A percentile compares a stretch with the other conserved stretches of the same genome.
Evolutionary conservation across 2,888 invertebrate species (phyloP).

Genomic region (Agriopis marginaria): DNA sequence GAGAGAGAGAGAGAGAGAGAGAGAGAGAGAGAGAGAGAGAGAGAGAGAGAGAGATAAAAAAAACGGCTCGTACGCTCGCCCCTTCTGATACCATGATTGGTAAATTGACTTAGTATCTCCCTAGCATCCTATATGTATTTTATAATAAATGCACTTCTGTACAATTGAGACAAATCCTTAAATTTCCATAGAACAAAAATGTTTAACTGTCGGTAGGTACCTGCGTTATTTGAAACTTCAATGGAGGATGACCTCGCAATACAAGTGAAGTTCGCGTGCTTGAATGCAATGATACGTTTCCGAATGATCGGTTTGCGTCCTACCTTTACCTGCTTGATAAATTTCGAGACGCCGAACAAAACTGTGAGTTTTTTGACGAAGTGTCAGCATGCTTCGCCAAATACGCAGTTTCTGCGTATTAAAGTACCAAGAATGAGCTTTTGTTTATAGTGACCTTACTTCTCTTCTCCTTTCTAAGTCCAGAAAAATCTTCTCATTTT

Average conservation of each 20-base stretch:
- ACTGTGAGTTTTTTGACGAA: slow-evolving; percentile 21
- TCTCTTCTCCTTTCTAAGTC: too few species aligned
- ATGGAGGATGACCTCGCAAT: slow-evolving; percentile 12
- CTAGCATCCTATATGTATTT: background rate
- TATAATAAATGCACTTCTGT: background rate
- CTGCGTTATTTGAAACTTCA: slow-evolving; percentile 3
- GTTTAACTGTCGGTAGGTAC: slow-evolving; percentile 18
- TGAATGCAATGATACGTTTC: slow-evolving; percentile 24
- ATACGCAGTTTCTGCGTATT: background rate
- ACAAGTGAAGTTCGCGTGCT: slow-evolving; percentile 11
- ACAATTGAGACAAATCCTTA: background rate
- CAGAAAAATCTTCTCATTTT: too few species aligned
- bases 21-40: too few species aligned
- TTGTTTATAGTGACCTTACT: too few species aligned
- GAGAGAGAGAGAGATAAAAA: too few species aligned
- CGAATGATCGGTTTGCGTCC: slow-evolving; percentile 23
- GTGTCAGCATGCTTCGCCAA: slow-evolving; percentile 11
- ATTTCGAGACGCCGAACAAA: slow-evolving; percentile 11
- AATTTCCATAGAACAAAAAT: background rate
- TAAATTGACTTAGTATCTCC: background rate
- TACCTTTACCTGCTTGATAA: slow-evolving; percentile 24
- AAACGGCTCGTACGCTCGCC: too few species aligned
- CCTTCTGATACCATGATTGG: background rate
- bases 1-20: too few species aligned
- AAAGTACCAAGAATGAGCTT: background rate